Evolutionary conservation across 2,888 invertebrate genomes (phyloP), one percentile per base, ranked within the genome.

Genomic region (Exephanes ischioxanthus): DNA sequence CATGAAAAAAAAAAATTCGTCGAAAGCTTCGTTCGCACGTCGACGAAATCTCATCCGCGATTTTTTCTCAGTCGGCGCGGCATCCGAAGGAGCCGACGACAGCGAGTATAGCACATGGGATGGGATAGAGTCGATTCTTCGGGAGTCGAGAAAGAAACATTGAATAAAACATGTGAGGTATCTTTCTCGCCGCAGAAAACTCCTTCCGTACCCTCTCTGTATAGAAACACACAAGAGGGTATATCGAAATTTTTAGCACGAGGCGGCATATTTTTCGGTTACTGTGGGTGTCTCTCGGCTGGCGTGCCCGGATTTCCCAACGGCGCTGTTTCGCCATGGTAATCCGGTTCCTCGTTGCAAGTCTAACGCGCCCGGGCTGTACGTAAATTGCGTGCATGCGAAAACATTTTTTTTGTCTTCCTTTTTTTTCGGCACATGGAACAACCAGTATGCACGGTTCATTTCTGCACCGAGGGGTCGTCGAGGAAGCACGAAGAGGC

Each of bases 221-320:
- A n/a, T 30, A 33, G 61, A 16, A 63, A 63, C n/a, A 68, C 14
- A 68, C 26, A 26, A 11, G 45, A 26, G 48, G 61, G 75, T 61
- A 33, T 70, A 75, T 73, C 51, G 68, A 75, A 63, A 53, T 75
- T 79, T 70, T n/a, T 63, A 22, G 48, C 75, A 70, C 63, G 70
- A 30, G 22, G 63, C 53, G 70, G 80, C 67, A 80, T 84, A 76
- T 84, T 84, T 84, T 71, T 84, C 30, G 80, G 66, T 55, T 45
- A 61, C 45, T 22, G 33, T 63, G 30, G 30, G 75, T 51, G 51
- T 75, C 37, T 63, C 63, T 71, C 30, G 67, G 22, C 14, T 33
- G 70, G 70, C 70, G 75, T 83, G 78, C 71, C 70, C 58, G 76
- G 80, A 84, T 84, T 84, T 84, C 73, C 84, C 80, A 80, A 84